Conservation (phyloP, 1,140 invertebrate genomes). For the Drosophila suzukii region DNA sequence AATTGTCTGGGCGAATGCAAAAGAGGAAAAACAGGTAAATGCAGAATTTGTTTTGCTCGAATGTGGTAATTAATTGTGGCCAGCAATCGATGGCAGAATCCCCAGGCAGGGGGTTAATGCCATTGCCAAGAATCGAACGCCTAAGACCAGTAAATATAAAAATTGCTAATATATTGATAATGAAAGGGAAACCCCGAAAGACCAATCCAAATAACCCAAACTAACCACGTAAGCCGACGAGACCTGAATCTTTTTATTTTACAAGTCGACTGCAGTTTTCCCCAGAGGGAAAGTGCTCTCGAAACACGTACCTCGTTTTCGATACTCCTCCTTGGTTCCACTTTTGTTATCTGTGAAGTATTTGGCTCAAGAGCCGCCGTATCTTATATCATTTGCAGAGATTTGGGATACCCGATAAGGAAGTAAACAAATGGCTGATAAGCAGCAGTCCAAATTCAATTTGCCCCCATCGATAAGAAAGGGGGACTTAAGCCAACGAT, state of each 20-base stretch:
- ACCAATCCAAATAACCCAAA: not conserved
- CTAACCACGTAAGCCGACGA: not conserved
- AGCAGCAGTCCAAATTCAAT: constrained; percentile 43
- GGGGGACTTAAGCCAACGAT: constrained; percentile 21
- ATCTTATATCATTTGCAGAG: constrained; percentile 28
- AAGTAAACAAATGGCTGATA: constrained; percentile 27
- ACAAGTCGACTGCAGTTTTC: not conserved
- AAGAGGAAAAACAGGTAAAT: constrained; percentile 81
- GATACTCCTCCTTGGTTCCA: not conserved
- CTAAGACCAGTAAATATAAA: not conserved
- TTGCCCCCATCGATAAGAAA: constrained; percentile 29
- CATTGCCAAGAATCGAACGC: constrained; percentile 19
- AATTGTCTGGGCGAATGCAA: constrained; percentile 70
- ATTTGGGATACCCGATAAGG: constrained; percentile 27
- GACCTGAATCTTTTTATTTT: not conserved
- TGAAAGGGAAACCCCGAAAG: not conserved
- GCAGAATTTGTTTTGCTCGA: constrained; percentile 61
- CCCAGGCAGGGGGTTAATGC: constrained; percentile 47
- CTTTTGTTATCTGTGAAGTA: constrained; percentile 33
- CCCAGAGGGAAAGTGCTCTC: constrained; percentile 3
- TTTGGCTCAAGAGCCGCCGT: constrained; percentile 17
- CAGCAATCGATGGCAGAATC: constrained; percentile 38
- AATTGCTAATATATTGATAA: too few relatives aligned
- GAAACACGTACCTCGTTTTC: constrained; percentile 12
- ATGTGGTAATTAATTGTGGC: constrained; percentile 69